Evolutionary conservation across 1,140 invertebrate species (phyloP).

Genomic region (Neocloeon triangulifer): DNA sequence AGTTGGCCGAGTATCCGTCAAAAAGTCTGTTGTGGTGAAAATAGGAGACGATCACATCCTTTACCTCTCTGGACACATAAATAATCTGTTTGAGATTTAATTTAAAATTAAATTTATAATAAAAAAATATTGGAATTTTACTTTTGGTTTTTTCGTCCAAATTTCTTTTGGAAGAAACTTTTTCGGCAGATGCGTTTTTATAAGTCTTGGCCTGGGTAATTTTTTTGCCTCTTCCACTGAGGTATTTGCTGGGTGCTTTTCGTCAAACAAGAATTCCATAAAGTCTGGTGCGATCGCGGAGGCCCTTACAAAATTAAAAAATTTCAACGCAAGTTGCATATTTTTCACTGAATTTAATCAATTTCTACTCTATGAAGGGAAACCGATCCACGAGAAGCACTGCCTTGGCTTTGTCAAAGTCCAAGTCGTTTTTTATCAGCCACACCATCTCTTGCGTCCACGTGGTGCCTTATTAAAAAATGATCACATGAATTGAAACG

Average conservation of each 20-base stretch:
- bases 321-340: conserved; percentile 12
- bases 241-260: too few relatives aligned
- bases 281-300: too few relatives aligned
- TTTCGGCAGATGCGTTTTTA: conserved; percentile 22
- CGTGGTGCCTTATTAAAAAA: conserved; percentile 16
- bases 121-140: conserved; percentile 10
- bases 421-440: conserved; percentile 17
- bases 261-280: too few relatives aligned
- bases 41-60: conserved; percentile 33
- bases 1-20: conserved; percentile 17
- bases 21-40: conserved; percentile 26
- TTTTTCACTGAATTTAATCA: neutral
- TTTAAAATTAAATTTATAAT: conserved; percentile 3
- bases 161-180: conserved; percentile 16
- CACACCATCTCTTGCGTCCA: conserved; percentile 25
- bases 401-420: conserved; percentile 15
- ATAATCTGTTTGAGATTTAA: conserved; percentile 33
- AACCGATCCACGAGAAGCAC: conserved; percentile 7
- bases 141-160: conserved; percentile 12
- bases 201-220: conserved; percentile 12
- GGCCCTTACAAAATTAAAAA: conserved; percentile 2
- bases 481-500: conserved; percentile 1
- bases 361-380: conserved; percentile 13
- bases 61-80: conserved; percentile 36
- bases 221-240: too few relatives aligned